Percentiles rank a stretch among this genome's conserved stretches.
phyloP scores from a whole-genome alignment of 2,113 vertebrate species.

The Tragelaphus scriptus region DNA sequence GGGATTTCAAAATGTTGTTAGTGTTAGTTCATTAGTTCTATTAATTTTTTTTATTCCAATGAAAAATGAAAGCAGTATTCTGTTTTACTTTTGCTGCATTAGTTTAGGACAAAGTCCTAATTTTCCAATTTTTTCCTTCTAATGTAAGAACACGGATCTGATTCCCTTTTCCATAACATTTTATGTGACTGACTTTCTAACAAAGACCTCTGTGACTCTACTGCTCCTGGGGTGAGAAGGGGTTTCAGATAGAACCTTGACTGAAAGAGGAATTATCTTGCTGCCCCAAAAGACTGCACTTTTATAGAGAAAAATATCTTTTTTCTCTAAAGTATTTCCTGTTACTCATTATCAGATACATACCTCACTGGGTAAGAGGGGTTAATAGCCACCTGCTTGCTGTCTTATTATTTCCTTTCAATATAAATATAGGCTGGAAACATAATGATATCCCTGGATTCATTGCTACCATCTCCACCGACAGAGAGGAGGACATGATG shows the following conservation, averaged over 20 bases:
- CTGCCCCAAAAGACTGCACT: background rate
- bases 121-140: background rate
- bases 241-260: background rate
- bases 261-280: background rate
- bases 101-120: background rate
- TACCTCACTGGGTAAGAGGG: background rate
- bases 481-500: background rate
- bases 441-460: background rate
- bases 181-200: background rate
- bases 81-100: background rate
- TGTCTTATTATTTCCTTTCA: background rate
- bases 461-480: background rate
- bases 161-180: background rate
- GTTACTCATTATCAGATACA: background rate
- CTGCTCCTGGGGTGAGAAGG: background rate
- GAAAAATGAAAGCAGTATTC: background rate
- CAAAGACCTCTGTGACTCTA: background rate
- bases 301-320: background rate
- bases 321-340: background rate
- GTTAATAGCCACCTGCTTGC: background rate
- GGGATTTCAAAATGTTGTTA: background rate
- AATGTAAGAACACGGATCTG: background rate
- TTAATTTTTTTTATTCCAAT: background rate
- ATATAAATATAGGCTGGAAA: background rate
- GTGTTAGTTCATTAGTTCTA: background rate